Evolutionary conservation across 2,888 invertebrate species (phyloP).

Genomic region (Sceliomorpha sp.): DNA sequence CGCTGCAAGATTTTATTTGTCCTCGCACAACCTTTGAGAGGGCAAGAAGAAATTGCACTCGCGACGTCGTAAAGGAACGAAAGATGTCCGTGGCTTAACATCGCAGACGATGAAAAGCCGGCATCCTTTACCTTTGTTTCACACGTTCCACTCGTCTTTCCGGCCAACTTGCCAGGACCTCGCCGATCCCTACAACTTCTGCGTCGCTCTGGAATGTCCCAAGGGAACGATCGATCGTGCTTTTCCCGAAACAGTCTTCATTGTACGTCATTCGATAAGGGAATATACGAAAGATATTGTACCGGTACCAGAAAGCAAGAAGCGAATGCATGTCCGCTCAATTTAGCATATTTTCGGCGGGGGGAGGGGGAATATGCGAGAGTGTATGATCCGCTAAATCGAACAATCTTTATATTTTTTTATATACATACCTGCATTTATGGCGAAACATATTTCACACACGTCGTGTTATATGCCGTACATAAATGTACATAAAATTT

Average conservation of each 20-base stretch:
- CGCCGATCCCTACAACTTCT: slow-evolving; percentile 27
- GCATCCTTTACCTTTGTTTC: slow-evolving; percentile 25
- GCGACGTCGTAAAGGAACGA: slow-evolving; percentile 43
- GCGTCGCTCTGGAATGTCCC: slow-evolving; percentile 36
- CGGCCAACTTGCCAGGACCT: slow-evolving; percentile 31
- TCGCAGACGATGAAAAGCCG: slow-evolving; percentile 17
- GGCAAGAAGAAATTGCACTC: slow-evolving; percentile 50
- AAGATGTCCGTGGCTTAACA: slow-evolving; percentile 16
- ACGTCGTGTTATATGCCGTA: too few relatives aligned
- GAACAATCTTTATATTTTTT: too few relatives aligned
- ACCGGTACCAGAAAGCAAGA: slow-evolving; percentile 28
- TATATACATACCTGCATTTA: too few relatives aligned
- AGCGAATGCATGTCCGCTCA: slow-evolving; percentile 20
- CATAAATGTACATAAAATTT: too few relatives aligned
- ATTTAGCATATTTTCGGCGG: slow-evolving; percentile 40
- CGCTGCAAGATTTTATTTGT: slow-evolving; percentile 41
- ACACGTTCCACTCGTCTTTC: slow-evolving; percentile 25
- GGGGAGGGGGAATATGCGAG: slow-evolving; percentile 23
- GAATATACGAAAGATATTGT: slow-evolving; percentile 46
- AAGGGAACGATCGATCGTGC: slow-evolving; percentile 39
- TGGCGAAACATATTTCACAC: too few relatives aligned
- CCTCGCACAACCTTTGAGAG: slow-evolving; percentile 49
- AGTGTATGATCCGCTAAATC: too few relatives aligned
- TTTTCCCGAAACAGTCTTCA: slow-evolving; percentile 43
- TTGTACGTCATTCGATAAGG: slow-evolving; percentile 46